These are phyloP conservation scores for Drosophila prosaltans DNA, from an alignment of 1,140 invertebrate species.

Conservation along the genomic window DNA sequence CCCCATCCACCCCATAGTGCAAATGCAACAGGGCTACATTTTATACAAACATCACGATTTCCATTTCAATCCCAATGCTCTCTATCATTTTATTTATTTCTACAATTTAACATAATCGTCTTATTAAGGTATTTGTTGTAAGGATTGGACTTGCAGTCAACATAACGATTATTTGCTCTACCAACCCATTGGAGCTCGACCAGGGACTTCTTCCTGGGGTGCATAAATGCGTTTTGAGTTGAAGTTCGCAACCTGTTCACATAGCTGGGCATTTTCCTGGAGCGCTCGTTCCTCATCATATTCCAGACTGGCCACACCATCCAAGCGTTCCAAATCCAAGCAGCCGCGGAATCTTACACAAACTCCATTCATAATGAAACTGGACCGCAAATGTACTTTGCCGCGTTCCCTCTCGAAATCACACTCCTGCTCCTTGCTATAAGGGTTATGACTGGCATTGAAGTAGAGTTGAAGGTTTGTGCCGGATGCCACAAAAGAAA, in stretches of 20 bases:
- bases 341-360: conserved; percentile 98
- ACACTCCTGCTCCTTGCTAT: conserved; percentile 90
- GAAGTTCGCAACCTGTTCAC: conserved; percentile 94
- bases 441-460: conserved; percentile 87
- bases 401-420: conserved; percentile 98
- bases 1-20: not conserved
- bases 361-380: conserved; percentile 98
- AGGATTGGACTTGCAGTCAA: not conserved
- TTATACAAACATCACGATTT: no score
- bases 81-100: no score
- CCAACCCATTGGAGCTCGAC: conserved; percentile 57
- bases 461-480: conserved; percentile 97
- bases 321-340: conserved; percentile 96
- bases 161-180: conserved; percentile 8
- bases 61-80: no score
- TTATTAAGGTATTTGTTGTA: not conserved
- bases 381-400: conserved; percentile 97
- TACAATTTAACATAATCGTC: no score
- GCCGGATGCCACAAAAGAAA: conserved; percentile 95
- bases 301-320: conserved; percentile 96
- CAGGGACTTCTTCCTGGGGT: conserved; percentile 53
- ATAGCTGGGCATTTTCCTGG: conserved; percentile 92
- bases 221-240: conserved; percentile 59
- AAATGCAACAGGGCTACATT: conserved; percentile 48
- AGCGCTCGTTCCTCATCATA: conserved; percentile 93